Evolutionary conservation across 1,140 invertebrate genomes (phyloP), one percentile per base, ranked within the genome.

Genomic region (Saccostrea cuccullata): DNA sequence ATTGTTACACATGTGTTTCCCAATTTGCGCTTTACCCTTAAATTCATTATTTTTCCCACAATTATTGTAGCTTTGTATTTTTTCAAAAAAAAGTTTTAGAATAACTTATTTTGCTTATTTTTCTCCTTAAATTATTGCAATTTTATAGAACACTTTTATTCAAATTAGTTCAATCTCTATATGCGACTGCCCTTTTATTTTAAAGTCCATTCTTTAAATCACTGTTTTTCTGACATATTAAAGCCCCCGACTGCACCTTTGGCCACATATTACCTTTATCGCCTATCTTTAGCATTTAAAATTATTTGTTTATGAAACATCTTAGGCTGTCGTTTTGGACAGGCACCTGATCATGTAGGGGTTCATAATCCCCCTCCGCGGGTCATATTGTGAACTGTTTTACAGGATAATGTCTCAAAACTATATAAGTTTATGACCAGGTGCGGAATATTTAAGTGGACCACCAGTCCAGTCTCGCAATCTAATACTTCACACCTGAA

Each of bases 381-480:
- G 70, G 70, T 73, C 70, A 64, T 64, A 15, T 73, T 15, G 58
- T n/a, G 17, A 20, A 17, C 15, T 60, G 15, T 64, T n/a, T 73
- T 15, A 23, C 11, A 9, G 13, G 70, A 73, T 73, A 73, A 73
- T 17, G 26, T 73, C 70, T 30, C 23, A 73, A 15, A 73, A 73
- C 23, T 36, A 30, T 73, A 73, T 12, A 26, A 73, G 26, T 73
- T 73, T 73, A 73, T 73, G 23, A 36, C 70, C 70, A 73, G 70
- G 70, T 73, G 70, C 26, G 26, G 30, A 73, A 73, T 73, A 73
- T 73, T 73, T 30, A 73, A 73, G 23, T 26, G 11, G 70, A 73
- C 70, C 70, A 73, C 70, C 70, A 73, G 70, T 26, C 26, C 26
- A 26, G 70, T 30, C 70, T 64, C n/a, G 17, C 58, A n/a, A n/a